Conservation (phyloP, 1,140 invertebrate species). For the Drosophila murphyi region DNA sequence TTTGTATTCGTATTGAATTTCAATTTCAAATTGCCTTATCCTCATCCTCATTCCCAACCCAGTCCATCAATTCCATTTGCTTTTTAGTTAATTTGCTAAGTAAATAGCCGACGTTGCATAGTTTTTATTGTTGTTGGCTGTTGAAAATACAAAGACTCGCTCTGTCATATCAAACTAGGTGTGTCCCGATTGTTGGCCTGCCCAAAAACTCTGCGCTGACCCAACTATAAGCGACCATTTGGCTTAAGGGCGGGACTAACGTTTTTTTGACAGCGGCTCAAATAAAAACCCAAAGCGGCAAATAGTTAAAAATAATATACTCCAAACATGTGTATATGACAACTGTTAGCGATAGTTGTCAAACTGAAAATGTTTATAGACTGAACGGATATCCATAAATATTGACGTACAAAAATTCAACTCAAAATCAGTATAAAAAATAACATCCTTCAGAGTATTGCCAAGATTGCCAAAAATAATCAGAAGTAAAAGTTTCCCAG, state of each 20-base stretch:
- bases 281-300: no score
- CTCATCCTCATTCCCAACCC: slow-evolving; percentile 9
- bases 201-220: slow-evolving; percentile 4
- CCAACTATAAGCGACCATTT: background rate
- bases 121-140: slow-evolving; percentile 25
- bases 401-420: no score
- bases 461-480: no score
- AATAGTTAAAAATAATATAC: no score
- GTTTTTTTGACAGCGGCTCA: background rate
- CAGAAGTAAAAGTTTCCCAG: no score
- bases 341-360: no score
- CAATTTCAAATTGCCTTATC: slow-evolving; percentile 74
- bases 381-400: no score
- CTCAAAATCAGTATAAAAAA: no score
- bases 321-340: no score
- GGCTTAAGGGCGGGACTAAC: background rate
- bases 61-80: slow-evolving; percentile 46
- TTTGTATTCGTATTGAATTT: slow-evolving; percentile 81
- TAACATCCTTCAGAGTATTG: no score
- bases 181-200: slow-evolving; percentile 51
- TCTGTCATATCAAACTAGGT: slow-evolving; percentile 62
- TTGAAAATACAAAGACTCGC: slow-evolving; percentile 25
- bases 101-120: slow-evolving; percentile 61
- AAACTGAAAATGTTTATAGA: no score
- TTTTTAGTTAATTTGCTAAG: slow-evolving; percentile 83